Percentiles rank a stretch among this genome's conserved stretches.
Conservation (phyloP, 2,797 vertebrate species). For the Tympanoctomys barrerae region DNA sequence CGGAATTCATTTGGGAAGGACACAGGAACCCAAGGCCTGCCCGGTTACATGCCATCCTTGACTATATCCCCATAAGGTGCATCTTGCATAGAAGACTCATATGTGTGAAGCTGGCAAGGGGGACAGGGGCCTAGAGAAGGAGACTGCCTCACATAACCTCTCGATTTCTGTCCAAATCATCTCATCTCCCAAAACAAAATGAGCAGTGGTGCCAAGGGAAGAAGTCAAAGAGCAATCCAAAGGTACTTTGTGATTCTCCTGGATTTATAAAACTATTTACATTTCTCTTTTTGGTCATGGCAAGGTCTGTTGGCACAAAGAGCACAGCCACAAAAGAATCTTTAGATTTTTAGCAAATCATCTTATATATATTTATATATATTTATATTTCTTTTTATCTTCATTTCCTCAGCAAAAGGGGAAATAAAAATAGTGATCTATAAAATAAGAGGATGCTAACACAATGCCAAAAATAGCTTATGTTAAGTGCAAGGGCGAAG, state of each 20-base stretch:
- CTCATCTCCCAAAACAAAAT: constrained; percentile 50
- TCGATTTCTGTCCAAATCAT: not conserved
- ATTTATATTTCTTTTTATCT: constrained; percentile 86
- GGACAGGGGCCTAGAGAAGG: not conserved
- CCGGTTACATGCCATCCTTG: not conserved
- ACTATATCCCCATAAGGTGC: not conserved
- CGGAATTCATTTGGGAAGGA: not conserved
- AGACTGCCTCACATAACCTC: not conserved
- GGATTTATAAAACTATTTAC: constrained; percentile 91
- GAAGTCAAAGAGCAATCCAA: constrained; percentile 61
- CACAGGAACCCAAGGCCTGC: not conserved
- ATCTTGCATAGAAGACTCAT: not conserved
- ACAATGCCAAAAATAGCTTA: constrained; percentile 93
- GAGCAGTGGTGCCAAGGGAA: not conserved
- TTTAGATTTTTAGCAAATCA: constrained; percentile 82
- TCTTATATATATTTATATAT: constrained; percentile 47
- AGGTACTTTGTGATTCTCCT: constrained; percentile 44
- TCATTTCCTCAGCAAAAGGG: constrained; percentile 85
- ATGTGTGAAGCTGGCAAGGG: not conserved
- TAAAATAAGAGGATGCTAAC: constrained; percentile 93
- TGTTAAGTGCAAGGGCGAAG: constrained; percentile 95
- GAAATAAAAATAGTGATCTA: constrained; percentile 89
- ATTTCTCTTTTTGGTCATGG: constrained; percentile 92
- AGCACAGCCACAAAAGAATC: constrained; percentile 86
- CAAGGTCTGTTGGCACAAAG: constrained; percentile 89